Evolutionary conservation across 2,888 invertebrate species (phyloP).

Genomic region (Dasypogon diadema): DNA sequence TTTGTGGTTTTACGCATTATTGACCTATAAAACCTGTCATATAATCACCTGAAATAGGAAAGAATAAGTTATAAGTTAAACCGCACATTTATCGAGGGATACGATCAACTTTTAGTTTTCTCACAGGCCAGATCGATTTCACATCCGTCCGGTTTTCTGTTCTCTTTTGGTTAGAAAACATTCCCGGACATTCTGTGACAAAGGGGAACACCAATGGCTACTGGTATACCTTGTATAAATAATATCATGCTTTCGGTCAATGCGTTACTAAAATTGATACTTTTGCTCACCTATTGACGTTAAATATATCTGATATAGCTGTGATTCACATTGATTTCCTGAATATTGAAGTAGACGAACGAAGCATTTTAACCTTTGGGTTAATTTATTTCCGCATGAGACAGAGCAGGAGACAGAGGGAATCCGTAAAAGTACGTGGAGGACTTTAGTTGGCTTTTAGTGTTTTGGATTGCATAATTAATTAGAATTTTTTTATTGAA

Average conservation of each 20-base stretch:
- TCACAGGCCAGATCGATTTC: slow-evolving; percentile 47
- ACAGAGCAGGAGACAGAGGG: no score
- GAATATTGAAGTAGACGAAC: not conserved
- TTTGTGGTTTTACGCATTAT: slow-evolving; percentile 46
- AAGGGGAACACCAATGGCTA: slow-evolving; percentile 7
- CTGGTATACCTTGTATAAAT: not conserved
- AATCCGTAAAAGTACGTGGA: no score
- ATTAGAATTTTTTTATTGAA: no score
- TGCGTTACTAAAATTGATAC: slow-evolving; percentile 16
- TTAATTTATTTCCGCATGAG: slow-evolving; percentile 22
- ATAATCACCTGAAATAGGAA: slow-evolving; percentile 26
- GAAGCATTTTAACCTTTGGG: slow-evolving; percentile 1
- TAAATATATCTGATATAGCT: slow-evolving; percentile 19
- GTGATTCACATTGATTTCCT: slow-evolving; percentile 1
- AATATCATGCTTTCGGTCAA: not conserved
- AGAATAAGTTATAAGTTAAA: slow-evolving; percentile 36
- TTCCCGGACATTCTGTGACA: slow-evolving; percentile 4
- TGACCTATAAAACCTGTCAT: slow-evolving; percentile 41
- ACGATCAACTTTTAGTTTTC: slow-evolving; percentile 28
- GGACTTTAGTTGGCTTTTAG: no score
- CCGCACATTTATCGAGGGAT: slow-evolving; percentile 24
- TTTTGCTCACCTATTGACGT: slow-evolving; percentile 2
- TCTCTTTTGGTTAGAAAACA: slow-evolving; percentile 11
- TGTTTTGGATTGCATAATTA: no score
- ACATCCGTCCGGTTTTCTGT: slow-evolving; percentile 49